Evolutionary conservation across 2,797 vertebrate genomes (phyloP), one percentile per base, ranked within the genome.

Genomic region (Rhabdophis nuchalis): DNA sequence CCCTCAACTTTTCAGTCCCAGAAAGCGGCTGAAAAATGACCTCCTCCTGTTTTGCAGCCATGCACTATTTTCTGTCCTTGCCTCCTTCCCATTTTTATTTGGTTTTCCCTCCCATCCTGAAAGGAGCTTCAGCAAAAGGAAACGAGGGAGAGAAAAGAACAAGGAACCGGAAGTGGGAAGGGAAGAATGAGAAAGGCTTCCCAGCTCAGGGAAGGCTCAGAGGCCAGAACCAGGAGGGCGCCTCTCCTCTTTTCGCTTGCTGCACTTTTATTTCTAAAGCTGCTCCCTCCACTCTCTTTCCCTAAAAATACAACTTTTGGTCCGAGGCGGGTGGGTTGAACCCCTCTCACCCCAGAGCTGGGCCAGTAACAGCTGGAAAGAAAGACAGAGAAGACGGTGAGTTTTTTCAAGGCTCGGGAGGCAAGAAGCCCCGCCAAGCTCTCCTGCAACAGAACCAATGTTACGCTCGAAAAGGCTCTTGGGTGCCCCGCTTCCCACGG

Each of bases 171-270:
- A 8, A 36, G 4, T 8, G 8, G 23, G 27, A 14, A 54, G 54
- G 54, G 53, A 54, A 50, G 46, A 32, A 85, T 20, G 4, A 46
- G 8, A 54, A 16, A 11, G 60, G 32, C 18, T 50, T 46, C 58
- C 50, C 91, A 11, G 36, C 27, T 52, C 8, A 36, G 50, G 41
- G 5, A 54, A 86, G 41, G 86, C 32, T 46, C 4, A 12, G 29
- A 64, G 29, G 29, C 61, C 53, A 97, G 53, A 86, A 96, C 97
- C 97, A 94, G 96, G 95, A 96, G 97, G 1, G 97, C 0, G 32
- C 14, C 60, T 87, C 12, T 18, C 96, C 98, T 97, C 97, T 97
- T 92, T 16, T 16, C 93, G 95, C 72, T 57, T 32, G 25, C 32
- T 13, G 53, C 93, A 95, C 95, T 88, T 25, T 54, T 10, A 53